A percentile compares a stretch with the other conserved stretches of the same genome.
Conservation (phyloP, 2,113 vertebrate genomes). For the Eurystomus gularis region DNA sequence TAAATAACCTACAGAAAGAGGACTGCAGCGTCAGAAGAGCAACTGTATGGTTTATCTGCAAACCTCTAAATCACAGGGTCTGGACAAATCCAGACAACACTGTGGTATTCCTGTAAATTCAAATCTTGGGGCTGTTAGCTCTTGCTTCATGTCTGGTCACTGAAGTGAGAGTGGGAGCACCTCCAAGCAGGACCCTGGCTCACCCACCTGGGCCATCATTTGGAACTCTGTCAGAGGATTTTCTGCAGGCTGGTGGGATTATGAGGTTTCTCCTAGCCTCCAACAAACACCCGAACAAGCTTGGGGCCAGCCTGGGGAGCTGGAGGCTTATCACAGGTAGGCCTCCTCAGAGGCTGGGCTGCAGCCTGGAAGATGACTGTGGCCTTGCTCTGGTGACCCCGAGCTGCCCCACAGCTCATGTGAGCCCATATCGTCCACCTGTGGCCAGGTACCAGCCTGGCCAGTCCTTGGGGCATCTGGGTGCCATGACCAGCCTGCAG, state of each 20-base stretch:
- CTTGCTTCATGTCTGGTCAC: not conserved
- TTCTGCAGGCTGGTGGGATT: not conserved
- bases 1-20: not conserved
- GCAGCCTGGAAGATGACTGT: not conserved
- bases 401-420: not conserved
- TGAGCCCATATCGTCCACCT: not conserved
- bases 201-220: rapidly evolving
- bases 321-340: not conserved
- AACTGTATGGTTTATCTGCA: not conserved
- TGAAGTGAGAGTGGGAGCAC: not conserved
- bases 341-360: not conserved
- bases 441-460: not conserved
- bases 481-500: not conserved
- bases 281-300: not conserved
- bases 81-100: not conserved
- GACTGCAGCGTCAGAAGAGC: not conserved
- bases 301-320: not conserved
- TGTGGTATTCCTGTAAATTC: not conserved
- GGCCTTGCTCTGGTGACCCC: not conserved
- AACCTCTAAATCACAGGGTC: not conserved
- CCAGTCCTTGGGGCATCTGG: not conserved
- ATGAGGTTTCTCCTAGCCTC: not conserved
- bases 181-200: not conserved
- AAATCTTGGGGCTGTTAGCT: not conserved
- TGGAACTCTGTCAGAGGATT: not conserved